A percentile compares a stretch with the other conserved stretches of the same genome.
Evolutionary conservation across 2,888 invertebrate genomes (phyloP).

Genomic region (Globia sparganii): DNA sequence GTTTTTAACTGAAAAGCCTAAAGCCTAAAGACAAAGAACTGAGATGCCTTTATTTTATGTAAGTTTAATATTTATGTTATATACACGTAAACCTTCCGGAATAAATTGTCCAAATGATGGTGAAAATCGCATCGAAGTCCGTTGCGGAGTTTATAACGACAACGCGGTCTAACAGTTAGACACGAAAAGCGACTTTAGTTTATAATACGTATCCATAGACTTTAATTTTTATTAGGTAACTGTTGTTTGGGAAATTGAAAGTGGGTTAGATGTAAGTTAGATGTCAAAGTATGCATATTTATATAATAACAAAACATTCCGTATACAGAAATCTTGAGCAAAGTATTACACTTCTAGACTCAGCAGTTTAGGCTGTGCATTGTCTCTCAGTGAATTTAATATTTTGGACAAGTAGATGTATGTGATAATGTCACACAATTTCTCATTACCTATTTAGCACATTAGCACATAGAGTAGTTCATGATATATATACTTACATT

Average conservation of each 20-base stretch:
- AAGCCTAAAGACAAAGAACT: too few species aligned
- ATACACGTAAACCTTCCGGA: background rate
- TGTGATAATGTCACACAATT: conserved; percentile 11
- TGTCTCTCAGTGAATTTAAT: background rate
- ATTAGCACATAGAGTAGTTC: conserved; percentile 8
- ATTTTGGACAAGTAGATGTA: background rate
- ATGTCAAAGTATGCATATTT: background rate
- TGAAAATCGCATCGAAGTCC: background rate
- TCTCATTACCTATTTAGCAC: conserved; percentile 29
- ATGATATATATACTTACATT: conserved; percentile 30
- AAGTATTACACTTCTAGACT: background rate
- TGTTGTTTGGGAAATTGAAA: background rate
- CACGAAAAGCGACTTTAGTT: background rate
- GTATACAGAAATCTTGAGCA: background rate
- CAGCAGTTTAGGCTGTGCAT: background rate
- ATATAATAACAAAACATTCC: background rate
- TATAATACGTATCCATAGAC: background rate
- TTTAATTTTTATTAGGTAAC: background rate
- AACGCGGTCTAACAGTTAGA: background rate
- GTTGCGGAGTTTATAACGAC: background rate
- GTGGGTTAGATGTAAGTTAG: background rate
- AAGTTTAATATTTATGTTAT: background rate
- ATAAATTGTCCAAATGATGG: background rate
- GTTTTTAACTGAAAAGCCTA: too few species aligned
- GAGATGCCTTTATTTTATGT: background rate